A percentile compares a stretch with the other conserved stretches of the same genome.
phyloP scores from a whole-genome alignment of 2,797 vertebrate species.

The Enteromius viviparus region DNA sequence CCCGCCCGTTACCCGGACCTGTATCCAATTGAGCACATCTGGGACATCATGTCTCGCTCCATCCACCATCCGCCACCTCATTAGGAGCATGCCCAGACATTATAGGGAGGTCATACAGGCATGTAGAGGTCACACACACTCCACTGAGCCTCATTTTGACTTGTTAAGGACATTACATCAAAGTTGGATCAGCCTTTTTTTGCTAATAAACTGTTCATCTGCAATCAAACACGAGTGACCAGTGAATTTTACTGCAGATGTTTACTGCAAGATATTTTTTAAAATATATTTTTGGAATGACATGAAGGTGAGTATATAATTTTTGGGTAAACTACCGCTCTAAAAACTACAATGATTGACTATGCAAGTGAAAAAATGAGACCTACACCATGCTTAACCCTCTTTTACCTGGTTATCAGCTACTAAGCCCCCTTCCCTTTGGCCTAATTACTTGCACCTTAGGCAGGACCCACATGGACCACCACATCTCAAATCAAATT shows the following conservation, averaged over 20 bases:
- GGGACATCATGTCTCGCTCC: too few species aligned
- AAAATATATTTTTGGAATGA: background rate
- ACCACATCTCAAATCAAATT: slow-evolving; percentile 48
- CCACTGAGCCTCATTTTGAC: too few species aligned
- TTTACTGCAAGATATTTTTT: background rate
- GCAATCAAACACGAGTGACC: background rate
- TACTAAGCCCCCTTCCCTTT: slow-evolving; percentile 41
- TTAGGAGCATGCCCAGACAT: too few species aligned
- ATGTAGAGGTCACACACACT: too few species aligned
- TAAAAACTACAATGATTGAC: background rate
- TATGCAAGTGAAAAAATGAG: background rate
- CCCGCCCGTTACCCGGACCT: too few species aligned
- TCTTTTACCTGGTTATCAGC: background rate
- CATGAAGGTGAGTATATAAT: background rate
- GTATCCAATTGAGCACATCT: too few species aligned
- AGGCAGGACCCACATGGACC: slow-evolving; percentile 22
- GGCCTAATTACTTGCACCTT: slow-evolving; percentile 34
- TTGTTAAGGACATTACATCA: too few species aligned
- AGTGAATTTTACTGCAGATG: background rate
- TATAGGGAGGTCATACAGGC: too few species aligned
- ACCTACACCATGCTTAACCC: background rate
- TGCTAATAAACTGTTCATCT: too few species aligned
- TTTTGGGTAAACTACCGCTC: background rate
- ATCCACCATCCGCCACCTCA: too few species aligned
- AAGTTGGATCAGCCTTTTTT: too few species aligned